Conservation (phyloP, 2,113 vertebrate genomes). For the Motacilla alba region DNA sequence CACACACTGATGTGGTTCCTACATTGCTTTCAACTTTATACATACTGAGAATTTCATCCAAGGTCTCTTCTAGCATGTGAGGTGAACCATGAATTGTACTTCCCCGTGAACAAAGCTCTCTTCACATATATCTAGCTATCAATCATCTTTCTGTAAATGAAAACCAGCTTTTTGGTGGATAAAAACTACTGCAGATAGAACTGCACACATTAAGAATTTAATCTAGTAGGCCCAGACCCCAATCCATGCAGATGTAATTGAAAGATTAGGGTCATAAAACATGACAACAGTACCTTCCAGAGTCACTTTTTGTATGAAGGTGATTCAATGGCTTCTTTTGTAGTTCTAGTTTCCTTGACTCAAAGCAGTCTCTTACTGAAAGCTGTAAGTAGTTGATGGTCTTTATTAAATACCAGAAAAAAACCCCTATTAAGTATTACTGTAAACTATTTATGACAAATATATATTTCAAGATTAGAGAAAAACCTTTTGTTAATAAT, state of each 20-base stretch:
- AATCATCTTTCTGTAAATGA: neutral
- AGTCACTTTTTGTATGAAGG: neutral
- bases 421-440: neutral
- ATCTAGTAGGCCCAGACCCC: neutral
- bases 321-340: neutral
- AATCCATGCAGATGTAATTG: neutral
- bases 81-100: neutral
- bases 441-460: neutral
- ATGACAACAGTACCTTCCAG: neutral
- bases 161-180: neutral
- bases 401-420: neutral
- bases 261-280: neutral
- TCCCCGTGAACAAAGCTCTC: neutral
- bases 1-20: neutral
- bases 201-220: neutral
- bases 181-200: neutral
- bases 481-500: neutral
- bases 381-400: neutral
- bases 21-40: neutral
- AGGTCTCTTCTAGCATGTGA: neutral
- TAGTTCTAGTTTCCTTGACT: neutral
- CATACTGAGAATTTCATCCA: neutral
- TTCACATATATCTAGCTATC: neutral
- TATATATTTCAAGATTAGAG: neutral
- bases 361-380: neutral